Evolutionary conservation across 2,888 invertebrate species (phyloP), one percentile per base, ranked within the genome.

Genomic region (Pristionchus entomophagus): DNA sequence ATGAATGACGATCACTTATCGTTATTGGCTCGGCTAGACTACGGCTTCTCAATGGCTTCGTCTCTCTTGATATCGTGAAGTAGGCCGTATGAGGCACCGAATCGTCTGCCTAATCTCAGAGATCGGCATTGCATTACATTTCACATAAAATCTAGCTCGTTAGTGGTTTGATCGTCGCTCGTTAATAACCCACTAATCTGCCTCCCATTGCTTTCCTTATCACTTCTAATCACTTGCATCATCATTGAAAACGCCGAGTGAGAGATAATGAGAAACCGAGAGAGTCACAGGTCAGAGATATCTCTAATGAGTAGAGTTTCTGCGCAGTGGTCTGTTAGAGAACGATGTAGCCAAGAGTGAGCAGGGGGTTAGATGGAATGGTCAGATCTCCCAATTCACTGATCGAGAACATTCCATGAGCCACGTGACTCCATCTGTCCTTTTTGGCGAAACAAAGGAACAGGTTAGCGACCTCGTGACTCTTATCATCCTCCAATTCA

Each of bases 361-460:
- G 12, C 41, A 73, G 73, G n/a, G n/a, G n/a, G 41, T n/a, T 8
- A n/a, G 41, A 41, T 14, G 14, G 73, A 1, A 35, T 45, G 56
- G 56, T n/a, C 56, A 73, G 41, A 73, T 73, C 41, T 73, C 73
- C 41, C 73, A 73, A 17, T 73, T 73, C 73, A 59, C 38, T 69
- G 73, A 73, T 73, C 73, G 22, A 73, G 73, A 73, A 41, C 73
- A 45, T 73, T 73, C 73, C 41, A 22, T 4, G n/a, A 12, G 41
- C 73, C 73, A 73, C 73, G 73, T 73, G 73, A 19, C 56, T 17
- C 5, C 56, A n/a, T 56, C n/a, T 35, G 38, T n/a, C 22, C 73
- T 41, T 73, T 73, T 65, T 32, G 65, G 6, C 35, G 32, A 65
- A 65, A 35, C 6, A 65, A 65, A 65, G n/a, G n/a, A 65, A 65